A percentile compares a stretch with the other conserved stretches of the same genome.
Evolutionary conservation across 2,113 vertebrate genomes (phyloP).

Genomic region (Oxyura jamaicensis): DNA sequence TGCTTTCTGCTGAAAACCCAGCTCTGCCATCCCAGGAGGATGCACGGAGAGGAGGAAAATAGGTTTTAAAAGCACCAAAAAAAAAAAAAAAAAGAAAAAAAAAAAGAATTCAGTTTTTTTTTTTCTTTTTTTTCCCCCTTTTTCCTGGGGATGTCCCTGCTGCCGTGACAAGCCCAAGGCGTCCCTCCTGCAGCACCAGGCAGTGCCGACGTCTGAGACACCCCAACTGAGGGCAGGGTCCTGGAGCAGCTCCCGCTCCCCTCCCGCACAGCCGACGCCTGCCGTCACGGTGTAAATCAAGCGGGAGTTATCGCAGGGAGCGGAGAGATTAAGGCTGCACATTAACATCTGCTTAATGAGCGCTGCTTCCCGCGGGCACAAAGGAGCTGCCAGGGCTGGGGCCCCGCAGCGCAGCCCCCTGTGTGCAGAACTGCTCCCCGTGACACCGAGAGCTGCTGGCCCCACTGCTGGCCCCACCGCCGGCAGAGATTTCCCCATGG

Average conservation of each 20-base stretch:
- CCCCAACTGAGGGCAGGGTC: not conserved
- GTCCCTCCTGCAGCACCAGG: not conserved
- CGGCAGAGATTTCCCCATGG: not conserved
- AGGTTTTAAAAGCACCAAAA: not conserved
- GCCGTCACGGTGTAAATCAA: not conserved
- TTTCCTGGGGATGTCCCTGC: too few relatives aligned
- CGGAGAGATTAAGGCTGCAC: not conserved
- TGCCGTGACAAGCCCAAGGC: rapidly evolving
- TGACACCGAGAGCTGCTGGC: not conserved
- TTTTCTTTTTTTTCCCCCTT: not conserved
- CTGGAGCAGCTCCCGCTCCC: rapidly evolving
- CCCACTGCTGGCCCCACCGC: not conserved
- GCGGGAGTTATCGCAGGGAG: not conserved
- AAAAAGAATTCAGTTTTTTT: not conserved
- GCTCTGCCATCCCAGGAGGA: not conserved
- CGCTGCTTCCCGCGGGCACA: not conserved
- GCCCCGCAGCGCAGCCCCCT: not conserved
- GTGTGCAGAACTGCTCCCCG: not conserved
- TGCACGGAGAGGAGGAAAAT: not conserved
- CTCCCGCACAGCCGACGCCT: not conserved
- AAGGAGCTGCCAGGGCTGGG: not conserved
- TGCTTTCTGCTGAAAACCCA: not conserved
- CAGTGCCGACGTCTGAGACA: too few relatives aligned
- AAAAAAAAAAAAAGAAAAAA: too few relatives aligned
- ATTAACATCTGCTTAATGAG: not conserved